A percentile compares a stretch with the other conserved stretches of the same genome.
phyloP scores from a whole-genome alignment of 2,888 invertebrate genomes.

The Bimastos eiseni region DNA sequence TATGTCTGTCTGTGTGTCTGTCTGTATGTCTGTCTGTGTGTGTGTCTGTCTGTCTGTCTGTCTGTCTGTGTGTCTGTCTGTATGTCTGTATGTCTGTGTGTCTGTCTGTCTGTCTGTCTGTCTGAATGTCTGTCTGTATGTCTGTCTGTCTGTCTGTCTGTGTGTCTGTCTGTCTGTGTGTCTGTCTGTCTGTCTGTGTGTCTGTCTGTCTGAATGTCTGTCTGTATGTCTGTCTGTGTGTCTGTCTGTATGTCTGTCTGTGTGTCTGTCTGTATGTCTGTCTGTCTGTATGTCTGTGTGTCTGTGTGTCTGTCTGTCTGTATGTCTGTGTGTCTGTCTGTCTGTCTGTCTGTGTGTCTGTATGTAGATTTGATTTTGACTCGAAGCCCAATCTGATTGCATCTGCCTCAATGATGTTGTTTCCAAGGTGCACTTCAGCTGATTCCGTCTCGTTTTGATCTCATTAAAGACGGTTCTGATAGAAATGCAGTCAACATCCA shows the following conservation, averaged over 20 bases:
- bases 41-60: too few relatives aligned
- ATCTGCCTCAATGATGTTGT: background rate
- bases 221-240: too few relatives aligned
- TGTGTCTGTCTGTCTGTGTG: background rate
- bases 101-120: background rate
- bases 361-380: background rate
- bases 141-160: background rate
- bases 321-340: background rate
- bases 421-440: background rate
- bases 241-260: background rate
- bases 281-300: background rate
- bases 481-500: background rate
- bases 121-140: background rate
- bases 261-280: background rate
- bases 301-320: background rate
- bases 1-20: background rate
- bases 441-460: background rate
- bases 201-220: background rate
- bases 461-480: background rate
- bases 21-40: background rate
- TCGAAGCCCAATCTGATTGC: too few relatives aligned
- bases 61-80: background rate
- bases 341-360: background rate
- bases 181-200: background rate
- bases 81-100: background rate